Percentiles rank a stretch among this genome's conserved stretches.
phyloP scores from a whole-genome alignment of 1,140 invertebrate genomes.

The Zaprionus inermis region DNA sequence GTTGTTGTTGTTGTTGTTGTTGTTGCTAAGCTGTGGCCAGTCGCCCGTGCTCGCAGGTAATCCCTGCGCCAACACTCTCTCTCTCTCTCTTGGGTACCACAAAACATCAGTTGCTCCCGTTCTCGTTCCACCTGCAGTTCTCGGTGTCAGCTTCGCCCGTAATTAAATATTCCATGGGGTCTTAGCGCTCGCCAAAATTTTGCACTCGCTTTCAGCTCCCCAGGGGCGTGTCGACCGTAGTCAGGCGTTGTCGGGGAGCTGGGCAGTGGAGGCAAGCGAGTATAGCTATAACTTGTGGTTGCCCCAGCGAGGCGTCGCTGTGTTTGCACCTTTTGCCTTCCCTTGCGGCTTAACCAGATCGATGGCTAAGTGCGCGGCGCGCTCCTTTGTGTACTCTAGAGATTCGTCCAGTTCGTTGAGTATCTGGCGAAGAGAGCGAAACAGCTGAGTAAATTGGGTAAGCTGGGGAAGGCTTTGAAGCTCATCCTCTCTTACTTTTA shows the following conservation, averaged over 20 bases:
- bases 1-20: slow-evolving; percentile 12
- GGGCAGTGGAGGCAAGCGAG: background rate
- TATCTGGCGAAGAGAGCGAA: slow-evolving; percentile 48
- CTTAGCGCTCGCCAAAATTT: slow-evolving; percentile 30
- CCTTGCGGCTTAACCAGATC: slow-evolving; percentile 50
- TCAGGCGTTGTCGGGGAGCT: background rate
- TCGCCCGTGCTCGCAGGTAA: slow-evolving; percentile 14
- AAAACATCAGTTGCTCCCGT: slow-evolving; percentile 27
- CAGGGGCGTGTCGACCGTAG: background rate
- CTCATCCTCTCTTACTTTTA: no score
- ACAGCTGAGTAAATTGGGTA: no score
- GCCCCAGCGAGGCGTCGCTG: slow-evolving; percentile 28
- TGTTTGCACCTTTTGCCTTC: slow-evolving; percentile 27
- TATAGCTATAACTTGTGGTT: slow-evolving; percentile 29
- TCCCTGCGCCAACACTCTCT: slow-evolving; percentile 19
- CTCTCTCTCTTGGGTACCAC: slow-evolving; percentile 33
- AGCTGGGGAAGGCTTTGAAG: no score
- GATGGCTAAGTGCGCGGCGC: slow-evolving; percentile 46
- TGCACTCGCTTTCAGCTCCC: slow-evolving; percentile 22
- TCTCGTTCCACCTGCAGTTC: no score
- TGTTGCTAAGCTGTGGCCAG: slow-evolving; percentile 32
- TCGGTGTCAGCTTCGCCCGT: slow-evolving; percentile 17
- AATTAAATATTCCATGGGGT: slow-evolving; percentile 50
- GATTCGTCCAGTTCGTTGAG: slow-evolving; percentile 75
- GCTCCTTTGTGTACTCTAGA: slow-evolving; percentile 52